Evolutionary conservation across 2,797 vertebrate species (phyloP).

Genomic region (Hyperoplus immaculatus): DNA sequence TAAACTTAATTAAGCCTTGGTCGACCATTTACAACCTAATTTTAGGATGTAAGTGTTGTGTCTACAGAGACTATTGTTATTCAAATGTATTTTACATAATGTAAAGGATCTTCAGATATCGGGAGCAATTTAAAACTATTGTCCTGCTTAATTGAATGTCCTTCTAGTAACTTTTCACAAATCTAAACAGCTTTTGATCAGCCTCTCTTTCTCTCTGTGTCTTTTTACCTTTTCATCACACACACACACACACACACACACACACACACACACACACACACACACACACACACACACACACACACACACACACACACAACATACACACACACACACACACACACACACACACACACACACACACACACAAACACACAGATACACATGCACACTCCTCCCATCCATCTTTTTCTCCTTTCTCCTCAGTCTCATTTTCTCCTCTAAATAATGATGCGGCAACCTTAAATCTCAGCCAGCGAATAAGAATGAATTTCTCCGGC

Average conservation of each 20-base stretch:
- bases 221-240: neutral
- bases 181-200: neutral
- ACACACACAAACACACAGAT: neutral
- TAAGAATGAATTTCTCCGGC: conserved; percentile 38
- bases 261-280: neutral
- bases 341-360: neutral
- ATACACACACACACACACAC: neutral
- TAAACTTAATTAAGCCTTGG: neutral
- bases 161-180: neutral
- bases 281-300: neutral
- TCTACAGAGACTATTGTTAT: neutral
- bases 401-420: conserved; percentile 16
- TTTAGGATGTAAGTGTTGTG: neutral
- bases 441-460: conserved; percentile 49
- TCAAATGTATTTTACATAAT: neutral
- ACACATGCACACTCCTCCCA: neutral
- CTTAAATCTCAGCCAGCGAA: conserved; percentile 40
- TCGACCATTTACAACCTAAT: neutral
- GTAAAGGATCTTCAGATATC: neutral
- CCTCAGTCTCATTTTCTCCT: conserved; percentile 28
- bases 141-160: neutral
- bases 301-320: neutral
- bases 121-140: neutral
- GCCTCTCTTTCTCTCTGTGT: neutral
- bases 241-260: neutral